A percentile compares a stretch with the other conserved stretches of the same genome.
Conservation (phyloP, 2,888 invertebrate genomes). For the Limenitis camilla region DNA sequence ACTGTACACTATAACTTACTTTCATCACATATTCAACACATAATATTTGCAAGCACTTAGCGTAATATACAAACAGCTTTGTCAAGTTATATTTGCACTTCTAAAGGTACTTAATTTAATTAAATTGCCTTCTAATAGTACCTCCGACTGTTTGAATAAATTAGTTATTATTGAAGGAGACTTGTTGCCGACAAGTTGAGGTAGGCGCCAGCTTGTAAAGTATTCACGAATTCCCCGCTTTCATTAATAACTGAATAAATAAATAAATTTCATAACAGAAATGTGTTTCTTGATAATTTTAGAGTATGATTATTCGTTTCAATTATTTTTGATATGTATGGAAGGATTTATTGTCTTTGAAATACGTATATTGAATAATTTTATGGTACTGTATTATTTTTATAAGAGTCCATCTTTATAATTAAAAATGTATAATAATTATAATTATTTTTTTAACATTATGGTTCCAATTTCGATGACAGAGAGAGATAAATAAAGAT, state of each 20-base stretch:
- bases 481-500: too few species aligned
- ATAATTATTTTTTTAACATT: too few species aligned
- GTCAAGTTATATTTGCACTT: not conserved
- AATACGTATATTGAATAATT: too few species aligned
- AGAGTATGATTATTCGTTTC: too few species aligned
- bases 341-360: too few species aligned
- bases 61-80: not conserved
- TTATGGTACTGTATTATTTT: too few species aligned
- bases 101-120: constrained; percentile 10
- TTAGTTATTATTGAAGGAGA: constrained; percentile 21
- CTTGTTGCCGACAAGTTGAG: constrained; percentile 21
- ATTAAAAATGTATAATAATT: too few species aligned
- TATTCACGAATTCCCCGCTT: constrained; percentile 15
- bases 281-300: not conserved
- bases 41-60: not conserved
- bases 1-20: too few species aligned
- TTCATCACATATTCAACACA: too few species aligned
- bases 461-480: too few species aligned
- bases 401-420: too few species aligned
- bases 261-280: constrained; percentile 3
- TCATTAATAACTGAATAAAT: constrained; percentile 9
- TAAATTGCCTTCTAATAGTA: constrained; percentile 12
- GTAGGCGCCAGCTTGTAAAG: constrained; percentile 23
- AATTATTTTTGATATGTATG: too few species aligned
- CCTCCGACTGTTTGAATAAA: constrained; percentile 24